phyloP scores from a whole-genome alignment of 2,888 invertebrate genomes.

The Hydrotaea cyrtoneurina region DNA sequence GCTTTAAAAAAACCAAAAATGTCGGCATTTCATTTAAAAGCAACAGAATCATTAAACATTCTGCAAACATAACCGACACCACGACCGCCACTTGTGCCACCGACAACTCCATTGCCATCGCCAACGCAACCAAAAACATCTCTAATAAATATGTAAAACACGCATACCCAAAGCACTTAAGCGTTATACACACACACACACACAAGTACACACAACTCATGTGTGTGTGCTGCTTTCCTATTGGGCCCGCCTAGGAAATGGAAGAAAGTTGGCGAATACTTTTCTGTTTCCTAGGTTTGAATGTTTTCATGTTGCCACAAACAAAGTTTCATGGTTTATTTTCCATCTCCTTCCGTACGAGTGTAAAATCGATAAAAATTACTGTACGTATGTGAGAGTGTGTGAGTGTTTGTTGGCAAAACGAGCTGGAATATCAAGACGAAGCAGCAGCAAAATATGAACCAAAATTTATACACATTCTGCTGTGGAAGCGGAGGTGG shows the following conservation, averaged over 20 bases:
- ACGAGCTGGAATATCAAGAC: neutral
- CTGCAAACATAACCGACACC: conserved; percentile 5
- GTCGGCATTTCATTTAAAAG: conserved; percentile 36
- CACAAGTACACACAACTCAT: too few species aligned
- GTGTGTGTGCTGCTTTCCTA: neutral
- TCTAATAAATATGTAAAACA: conserved; percentile 8
- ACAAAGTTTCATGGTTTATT: conserved; percentile 17
- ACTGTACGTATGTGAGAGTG: neutral
- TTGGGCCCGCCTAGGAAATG: neutral
- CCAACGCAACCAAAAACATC: neutral
- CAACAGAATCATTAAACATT: conserved; percentile 21
- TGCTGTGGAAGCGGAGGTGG: neutral
- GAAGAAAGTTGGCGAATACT: neutral
- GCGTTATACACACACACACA: neutral
- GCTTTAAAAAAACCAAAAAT: conserved; percentile 7
- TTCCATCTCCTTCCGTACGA: neutral
- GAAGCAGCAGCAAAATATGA: neutral
- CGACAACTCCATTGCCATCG: neutral
- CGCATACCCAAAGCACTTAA: neutral
- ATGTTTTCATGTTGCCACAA: conserved; percentile 1
- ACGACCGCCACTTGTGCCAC: neutral
- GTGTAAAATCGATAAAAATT: conserved; percentile 19
- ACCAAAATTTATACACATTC: neutral
- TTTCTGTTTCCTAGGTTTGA: neutral
- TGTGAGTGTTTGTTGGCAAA: neutral